phyloP scores from a whole-genome alignment of 2,113 vertebrate genomes.

The Entomyzon cyanotis region DNA sequence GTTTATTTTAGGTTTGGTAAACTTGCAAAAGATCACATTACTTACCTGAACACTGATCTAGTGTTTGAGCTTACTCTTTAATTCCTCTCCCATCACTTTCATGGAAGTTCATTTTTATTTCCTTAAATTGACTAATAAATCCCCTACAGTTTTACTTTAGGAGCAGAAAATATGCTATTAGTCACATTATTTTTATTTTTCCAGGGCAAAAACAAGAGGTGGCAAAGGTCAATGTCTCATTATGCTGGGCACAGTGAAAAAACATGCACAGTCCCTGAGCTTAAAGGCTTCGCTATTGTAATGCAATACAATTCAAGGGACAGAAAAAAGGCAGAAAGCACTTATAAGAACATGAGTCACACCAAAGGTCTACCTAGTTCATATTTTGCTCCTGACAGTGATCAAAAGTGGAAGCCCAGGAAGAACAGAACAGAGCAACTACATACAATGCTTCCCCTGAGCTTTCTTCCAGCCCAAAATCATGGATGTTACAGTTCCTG shows the following conservation, averaged over 20 bases:
- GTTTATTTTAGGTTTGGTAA: background rate
- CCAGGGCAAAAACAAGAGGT: background rate
- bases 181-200: background rate
- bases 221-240: background rate
- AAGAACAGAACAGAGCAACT: background rate
- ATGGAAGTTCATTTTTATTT: background rate
- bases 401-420: background rate
- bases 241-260: background rate
- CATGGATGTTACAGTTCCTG: background rate
- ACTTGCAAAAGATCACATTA: background rate
- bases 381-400: background rate
- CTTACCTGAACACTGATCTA: background rate
- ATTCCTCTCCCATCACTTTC: background rate
- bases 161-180: background rate
- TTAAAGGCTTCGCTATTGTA: background rate
- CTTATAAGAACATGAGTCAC: background rate
- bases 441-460: accelerated
- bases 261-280: background rate
- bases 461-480: background rate
- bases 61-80: background rate
- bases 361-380: background rate
- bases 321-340: background rate
- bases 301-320: background rate
- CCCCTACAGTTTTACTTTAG: accelerated
- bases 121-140: background rate